A percentile compares a stretch with the other conserved stretches of the same genome.
Evolutionary conservation across 2,113 vertebrate species (phyloP).

Genomic region (Leptobrachium ailaonicum): DNA sequence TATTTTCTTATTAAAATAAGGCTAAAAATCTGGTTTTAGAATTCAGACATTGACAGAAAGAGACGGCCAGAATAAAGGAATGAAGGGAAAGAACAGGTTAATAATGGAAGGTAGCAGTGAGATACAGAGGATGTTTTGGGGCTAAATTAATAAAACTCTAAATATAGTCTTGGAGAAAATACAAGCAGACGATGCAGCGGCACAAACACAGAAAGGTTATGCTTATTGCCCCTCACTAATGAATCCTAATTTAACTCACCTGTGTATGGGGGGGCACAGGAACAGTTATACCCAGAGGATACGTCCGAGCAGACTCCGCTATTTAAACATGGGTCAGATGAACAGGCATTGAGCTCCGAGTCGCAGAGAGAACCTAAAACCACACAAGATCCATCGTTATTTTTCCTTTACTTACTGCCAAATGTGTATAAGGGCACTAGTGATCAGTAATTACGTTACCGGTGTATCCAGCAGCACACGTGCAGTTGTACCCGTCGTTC

Average conservation of each 20-base stretch:
- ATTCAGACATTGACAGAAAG: neutral
- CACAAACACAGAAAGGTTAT: too few species aligned
- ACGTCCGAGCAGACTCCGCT: conserved; percentile 3
- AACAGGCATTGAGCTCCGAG: neutral
- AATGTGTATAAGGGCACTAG: too few species aligned
- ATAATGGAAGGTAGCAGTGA: too few species aligned
- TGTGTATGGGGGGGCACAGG: conserved; percentile 12
- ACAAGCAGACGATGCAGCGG: too few species aligned
- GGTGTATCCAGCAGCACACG: conserved; percentile 18
- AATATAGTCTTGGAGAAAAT: too few species aligned
- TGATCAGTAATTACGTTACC: conserved; percentile 19
- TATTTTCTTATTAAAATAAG: too few species aligned
- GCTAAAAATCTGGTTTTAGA: neutral
- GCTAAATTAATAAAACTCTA: too few species aligned
- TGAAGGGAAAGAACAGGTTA: too few species aligned
- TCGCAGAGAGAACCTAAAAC: conserved; percentile 12
- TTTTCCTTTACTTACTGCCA: too few species aligned
- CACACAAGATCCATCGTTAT: neutral
- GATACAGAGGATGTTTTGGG: too few species aligned
- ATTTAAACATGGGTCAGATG: conserved; percentile 27
- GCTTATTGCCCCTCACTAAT: too few species aligned
- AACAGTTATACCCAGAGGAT: conserved; percentile 13
- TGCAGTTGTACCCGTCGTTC: conserved; percentile 10
- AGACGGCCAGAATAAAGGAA: too few species aligned
- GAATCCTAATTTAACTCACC: neutral